Percentiles rank a stretch among this genome's conserved stretches.
Conservation (phyloP, 37 sponge, comb jelly and placozoan genomes). For the Spongia lamella region DNA sequence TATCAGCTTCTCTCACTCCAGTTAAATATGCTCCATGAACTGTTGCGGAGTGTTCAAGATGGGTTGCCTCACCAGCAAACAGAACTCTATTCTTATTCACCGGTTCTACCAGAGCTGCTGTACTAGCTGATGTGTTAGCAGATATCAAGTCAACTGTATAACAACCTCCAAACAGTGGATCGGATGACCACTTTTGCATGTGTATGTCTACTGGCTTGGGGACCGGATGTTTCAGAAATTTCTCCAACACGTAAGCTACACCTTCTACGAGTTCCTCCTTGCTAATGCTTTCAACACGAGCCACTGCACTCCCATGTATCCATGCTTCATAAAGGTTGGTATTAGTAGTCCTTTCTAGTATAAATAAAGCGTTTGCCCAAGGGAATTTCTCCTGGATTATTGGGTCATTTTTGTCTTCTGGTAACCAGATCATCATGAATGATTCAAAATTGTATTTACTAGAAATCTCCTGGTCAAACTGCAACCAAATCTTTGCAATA, state of each 20-base stretch:
- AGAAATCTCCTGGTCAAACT: conserved; percentile 19
- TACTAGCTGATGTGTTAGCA: too few relatives aligned
- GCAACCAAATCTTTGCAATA: conserved; percentile 61
- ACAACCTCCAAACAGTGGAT: conserved; percentile 38
- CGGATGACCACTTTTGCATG: conserved; percentile 10
- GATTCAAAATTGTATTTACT: neutral
- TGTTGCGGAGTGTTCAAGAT: conserved; percentile 23
- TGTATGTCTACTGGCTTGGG: neutral
- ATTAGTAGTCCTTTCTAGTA: conserved; percentile 3
- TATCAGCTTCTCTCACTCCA: conserved; percentile 61
- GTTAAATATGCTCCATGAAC: conserved; percentile 54
- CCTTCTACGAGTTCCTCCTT: conserved; percentile 23
- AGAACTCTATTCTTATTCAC: conserved; percentile 63
- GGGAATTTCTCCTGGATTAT: conserved; percentile 10
- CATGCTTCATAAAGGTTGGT: conserved; percentile 38
- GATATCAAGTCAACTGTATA: too few relatives aligned
- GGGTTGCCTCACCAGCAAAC: conserved; percentile 79
- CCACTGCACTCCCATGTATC: too few relatives aligned
- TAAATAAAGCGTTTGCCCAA: conserved; percentile 11
- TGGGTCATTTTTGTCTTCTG: conserved; percentile 7
- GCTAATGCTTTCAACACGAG: conserved; percentile 9
- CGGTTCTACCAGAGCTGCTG: conserved; percentile 18
- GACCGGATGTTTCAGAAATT: conserved; percentile 11
- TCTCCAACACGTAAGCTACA: conserved; percentile 20
- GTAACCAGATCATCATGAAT: conserved; percentile 31